Evolutionary conservation across 2,888 invertebrate species (phyloP).

Genomic region (Andrena marginata): DNA sequence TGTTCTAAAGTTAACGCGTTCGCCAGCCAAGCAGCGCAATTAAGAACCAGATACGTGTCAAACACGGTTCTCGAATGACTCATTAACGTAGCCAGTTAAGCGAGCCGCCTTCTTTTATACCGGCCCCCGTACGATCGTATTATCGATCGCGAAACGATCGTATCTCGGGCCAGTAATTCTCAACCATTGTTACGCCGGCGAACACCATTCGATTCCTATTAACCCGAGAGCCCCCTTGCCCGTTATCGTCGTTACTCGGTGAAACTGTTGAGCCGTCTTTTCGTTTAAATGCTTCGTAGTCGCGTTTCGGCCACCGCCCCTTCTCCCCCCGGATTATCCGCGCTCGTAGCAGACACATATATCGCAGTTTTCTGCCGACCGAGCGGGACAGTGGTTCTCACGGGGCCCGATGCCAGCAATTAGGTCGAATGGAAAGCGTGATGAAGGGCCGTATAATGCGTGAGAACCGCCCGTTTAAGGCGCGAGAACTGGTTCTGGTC

Average conservation of each 20-base stretch:
- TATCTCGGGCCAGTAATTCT: conserved; percentile 50
- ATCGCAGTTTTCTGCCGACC: conserved; percentile 19
- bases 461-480: conserved; percentile 81
- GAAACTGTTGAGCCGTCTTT: too few relatives aligned
- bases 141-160: conserved; percentile 57
- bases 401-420: conserved; percentile 54
- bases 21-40: conserved; percentile 24
- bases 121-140: conserved; percentile 37
- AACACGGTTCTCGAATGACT: conserved; percentile 43
- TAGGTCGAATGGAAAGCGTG: conserved; percentile 64
- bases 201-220: conserved; percentile 13
- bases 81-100: conserved; percentile 49
- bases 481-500: conserved; percentile 81
- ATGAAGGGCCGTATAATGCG: conserved; percentile 68
- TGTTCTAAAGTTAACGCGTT: conserved; percentile 13
- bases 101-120: conserved; percentile 36
- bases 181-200: conserved; percentile 38
- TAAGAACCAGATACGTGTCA: conserved; percentile 41
- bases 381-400: conserved; percentile 68
- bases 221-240: too few relatives aligned
- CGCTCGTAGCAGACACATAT: background rate
- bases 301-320: background rate
- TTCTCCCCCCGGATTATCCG: background rate
- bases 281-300: background rate
- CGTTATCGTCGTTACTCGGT: background rate